These are phyloP conservation scores for Meteorus cinctellus DNA, from an alignment of 2,888 invertebrate genomes.

Conservation along the genomic window DNA sequence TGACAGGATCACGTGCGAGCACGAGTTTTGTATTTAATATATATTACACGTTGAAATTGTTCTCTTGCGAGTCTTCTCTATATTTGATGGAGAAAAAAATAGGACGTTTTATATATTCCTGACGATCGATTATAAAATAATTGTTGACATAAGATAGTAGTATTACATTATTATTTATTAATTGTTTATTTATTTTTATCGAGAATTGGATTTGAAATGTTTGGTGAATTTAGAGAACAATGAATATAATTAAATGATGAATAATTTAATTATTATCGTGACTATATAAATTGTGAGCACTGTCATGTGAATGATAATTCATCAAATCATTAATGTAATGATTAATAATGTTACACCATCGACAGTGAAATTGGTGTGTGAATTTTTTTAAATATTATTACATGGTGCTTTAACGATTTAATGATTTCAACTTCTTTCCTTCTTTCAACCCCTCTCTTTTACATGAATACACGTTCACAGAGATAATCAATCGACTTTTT, in stretches of 20 bases:
- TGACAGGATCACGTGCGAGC: slow-evolving; percentile 52
- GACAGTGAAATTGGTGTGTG: neutral
- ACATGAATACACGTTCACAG: neutral
- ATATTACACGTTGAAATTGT: slow-evolving; percentile 26
- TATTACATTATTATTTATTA: neutral
- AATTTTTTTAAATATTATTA: slow-evolving; percentile 45
- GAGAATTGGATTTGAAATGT: neutral
- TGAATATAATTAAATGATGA: neutral
- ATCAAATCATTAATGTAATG: slow-evolving; percentile 54
- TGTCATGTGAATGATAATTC: slow-evolving; percentile 58
- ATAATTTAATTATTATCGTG: slow-evolving; percentile 33
- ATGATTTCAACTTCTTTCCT: slow-evolving; percentile 40
- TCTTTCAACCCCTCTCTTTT: neutral
- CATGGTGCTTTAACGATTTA: slow-evolving; percentile 51
- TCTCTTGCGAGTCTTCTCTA: slow-evolving; percentile 13
- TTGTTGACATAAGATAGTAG: neutral
- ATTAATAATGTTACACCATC: slow-evolving; percentile 54
- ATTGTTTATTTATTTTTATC: neutral
- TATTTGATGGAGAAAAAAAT: neutral
- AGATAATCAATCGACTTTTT: neutral
- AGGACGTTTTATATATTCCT: neutral
- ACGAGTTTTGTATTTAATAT: neutral
- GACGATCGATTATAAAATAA: slow-evolving; percentile 4
- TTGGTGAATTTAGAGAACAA: neutral
- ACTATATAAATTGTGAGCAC: slow-evolving; percentile 47